These are phyloP conservation scores for Thera obeliscata DNA, from an alignment of 2,888 invertebrate species.

Conservation along the genomic window DNA sequence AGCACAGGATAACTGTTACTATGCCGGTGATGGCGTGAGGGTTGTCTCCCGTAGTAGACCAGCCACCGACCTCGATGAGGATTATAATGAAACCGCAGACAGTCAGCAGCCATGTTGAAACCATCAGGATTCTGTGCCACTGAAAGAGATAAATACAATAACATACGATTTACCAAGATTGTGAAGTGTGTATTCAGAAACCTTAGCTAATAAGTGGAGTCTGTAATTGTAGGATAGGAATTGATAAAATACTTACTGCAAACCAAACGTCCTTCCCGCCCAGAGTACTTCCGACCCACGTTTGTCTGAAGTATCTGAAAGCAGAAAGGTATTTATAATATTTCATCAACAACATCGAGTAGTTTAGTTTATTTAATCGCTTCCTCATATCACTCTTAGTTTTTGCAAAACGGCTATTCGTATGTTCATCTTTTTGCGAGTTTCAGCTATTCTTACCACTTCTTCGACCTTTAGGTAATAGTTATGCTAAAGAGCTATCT, in stretches of 20 bases:
- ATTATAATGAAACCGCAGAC: constrained; percentile 91
- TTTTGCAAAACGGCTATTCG: no score
- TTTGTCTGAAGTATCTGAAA: constrained; percentile 92
- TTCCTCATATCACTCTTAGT: background rate
- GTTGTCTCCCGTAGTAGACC: constrained; percentile 88
- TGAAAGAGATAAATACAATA: constrained; percentile 61
- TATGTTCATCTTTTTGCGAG: no score
- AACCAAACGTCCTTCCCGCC: constrained; percentile 98
- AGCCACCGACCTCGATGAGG: constrained; percentile 90
- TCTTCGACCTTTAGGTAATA: no score
- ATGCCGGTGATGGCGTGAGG: constrained; percentile 93
- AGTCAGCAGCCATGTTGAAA: constrained; percentile 91
- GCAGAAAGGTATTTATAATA: constrained; percentile 4
- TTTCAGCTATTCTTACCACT: no score
- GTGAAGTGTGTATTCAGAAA: background rate
- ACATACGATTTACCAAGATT: background rate
- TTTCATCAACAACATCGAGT: background rate
- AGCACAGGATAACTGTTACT: constrained; percentile 90
- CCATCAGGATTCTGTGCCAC: constrained; percentile 95
- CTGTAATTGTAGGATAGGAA: no score
- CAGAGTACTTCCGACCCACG: constrained; percentile 92
- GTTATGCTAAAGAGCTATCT: no score
- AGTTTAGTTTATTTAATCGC: background rate
- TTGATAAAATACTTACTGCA: constrained; percentile 86
- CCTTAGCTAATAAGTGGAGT: no score